These are phyloP conservation scores for Monopis laevigella DNA, from an alignment of 2,888 invertebrate species.

Conservation along the genomic window DNA sequence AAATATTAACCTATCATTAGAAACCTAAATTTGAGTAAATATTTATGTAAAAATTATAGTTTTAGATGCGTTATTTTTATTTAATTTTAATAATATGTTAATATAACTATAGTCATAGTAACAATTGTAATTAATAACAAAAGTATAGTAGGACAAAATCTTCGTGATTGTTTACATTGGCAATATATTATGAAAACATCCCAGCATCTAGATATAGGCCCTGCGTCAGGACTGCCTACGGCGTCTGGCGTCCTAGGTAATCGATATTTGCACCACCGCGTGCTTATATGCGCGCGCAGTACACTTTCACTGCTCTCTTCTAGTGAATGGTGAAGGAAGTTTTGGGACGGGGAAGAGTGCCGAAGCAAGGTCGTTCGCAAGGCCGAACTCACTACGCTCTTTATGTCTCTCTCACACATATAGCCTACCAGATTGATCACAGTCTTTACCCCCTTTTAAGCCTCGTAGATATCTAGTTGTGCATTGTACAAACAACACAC, in stretches of 20 bases:
- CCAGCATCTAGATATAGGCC: slow-evolving; percentile 17
- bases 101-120: too few species aligned
- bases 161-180: too few species aligned
- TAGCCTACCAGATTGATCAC: slow-evolving; percentile 3
- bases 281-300: slow-evolving; percentile 51
- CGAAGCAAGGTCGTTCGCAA: slow-evolving; percentile 48
- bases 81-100: too few species aligned
- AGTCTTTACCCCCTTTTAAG: slow-evolving; percentile 27
- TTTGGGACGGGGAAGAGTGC: slow-evolving; percentile 38
- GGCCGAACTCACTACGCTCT: slow-evolving; percentile 48
- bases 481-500: slow-evolving; percentile 41
- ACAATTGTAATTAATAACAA: too few species aligned
- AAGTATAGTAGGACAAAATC: too few species aligned
- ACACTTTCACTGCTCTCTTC: slow-evolving; percentile 33
- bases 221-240: slow-evolving; percentile 32
- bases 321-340: slow-evolving; percentile 57
- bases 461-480: slow-evolving; percentile 43
- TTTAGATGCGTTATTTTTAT: too few species aligned
- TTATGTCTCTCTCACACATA: slow-evolving; percentile 32
- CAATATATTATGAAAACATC: too few species aligned
- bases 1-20: too few species aligned
- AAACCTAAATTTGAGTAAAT: too few species aligned
- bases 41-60: too few species aligned
- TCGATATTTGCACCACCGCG: slow-evolving; percentile 47
- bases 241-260: slow-evolving; percentile 33